Conservation (phyloP, 1,140 invertebrate species). For the Macrostomum lignano region DNA sequence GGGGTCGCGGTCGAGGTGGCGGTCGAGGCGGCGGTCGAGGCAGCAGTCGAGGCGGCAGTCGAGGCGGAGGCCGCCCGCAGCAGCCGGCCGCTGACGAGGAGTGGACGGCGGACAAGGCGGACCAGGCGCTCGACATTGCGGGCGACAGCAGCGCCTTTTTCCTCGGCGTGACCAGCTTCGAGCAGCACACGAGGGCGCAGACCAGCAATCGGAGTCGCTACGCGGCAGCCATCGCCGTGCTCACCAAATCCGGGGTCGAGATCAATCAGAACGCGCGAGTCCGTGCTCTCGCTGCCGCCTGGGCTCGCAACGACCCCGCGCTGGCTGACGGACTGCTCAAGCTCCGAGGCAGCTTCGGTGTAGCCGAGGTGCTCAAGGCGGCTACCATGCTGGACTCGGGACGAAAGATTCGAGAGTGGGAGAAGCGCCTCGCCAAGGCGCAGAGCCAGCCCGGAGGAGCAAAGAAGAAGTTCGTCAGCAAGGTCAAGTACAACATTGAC, state of each 20-base stretch:
- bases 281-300: slow-evolving; percentile 16
- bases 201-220: slow-evolving; percentile 14
- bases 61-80: too few species aligned
- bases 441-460: slow-evolving; percentile 10
- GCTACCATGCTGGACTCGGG: slow-evolving; percentile 16
- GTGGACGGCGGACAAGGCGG: too few species aligned
- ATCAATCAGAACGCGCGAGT: slow-evolving; percentile 18
- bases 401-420: slow-evolving; percentile 12
- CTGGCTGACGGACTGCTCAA: slow-evolving; percentile 13
- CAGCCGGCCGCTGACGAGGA: too few species aligned
- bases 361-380: slow-evolving; percentile 20
- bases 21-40: not conserved
- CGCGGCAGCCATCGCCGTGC: slow-evolving; percentile 13
- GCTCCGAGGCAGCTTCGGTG: slow-evolving; percentile 13
- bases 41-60: not conserved
- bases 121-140: not conserved
- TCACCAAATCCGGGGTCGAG: slow-evolving; percentile 15
- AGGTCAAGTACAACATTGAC: slow-evolving; percentile 18
- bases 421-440: slow-evolving; percentile 17
- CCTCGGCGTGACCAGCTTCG: slow-evolving; percentile 4
- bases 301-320: slow-evolving; percentile 17
- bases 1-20: not conserved
- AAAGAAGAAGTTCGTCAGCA: slow-evolving; percentile 13
- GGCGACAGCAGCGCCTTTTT: slow-evolving; percentile 4
- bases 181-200: slow-evolving; percentile 17